phyloP scores from a whole-genome alignment of 1,140 invertebrate genomes.

The Forficula auricularia region DNA sequence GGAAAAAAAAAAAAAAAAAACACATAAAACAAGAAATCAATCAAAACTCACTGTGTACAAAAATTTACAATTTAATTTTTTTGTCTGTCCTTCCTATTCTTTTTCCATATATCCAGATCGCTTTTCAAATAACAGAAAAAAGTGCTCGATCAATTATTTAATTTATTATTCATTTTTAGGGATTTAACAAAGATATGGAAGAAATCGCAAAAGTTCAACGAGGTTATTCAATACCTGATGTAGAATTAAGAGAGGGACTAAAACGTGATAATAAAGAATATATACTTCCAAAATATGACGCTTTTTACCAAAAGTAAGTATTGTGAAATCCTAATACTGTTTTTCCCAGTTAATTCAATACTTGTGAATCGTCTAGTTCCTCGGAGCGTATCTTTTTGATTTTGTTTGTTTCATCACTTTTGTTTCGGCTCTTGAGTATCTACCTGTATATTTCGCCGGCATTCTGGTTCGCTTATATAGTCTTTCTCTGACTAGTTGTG shows the following conservation, averaged over 20 bases:
- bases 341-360: slow-evolving; percentile 1
- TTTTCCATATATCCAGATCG: too few relatives aligned
- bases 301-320: slow-evolving; percentile 54
- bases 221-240: slow-evolving; percentile 82
- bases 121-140: too few relatives aligned
- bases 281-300: slow-evolving; percentile 66
- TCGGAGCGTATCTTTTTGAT: neutral
- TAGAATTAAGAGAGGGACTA: slow-evolving; percentile 61
- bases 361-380: neutral
- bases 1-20: too few relatives aligned
- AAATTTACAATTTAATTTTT: too few relatives aligned
- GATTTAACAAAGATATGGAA: slow-evolving; percentile 90
- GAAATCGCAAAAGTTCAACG: slow-evolving; percentile 70
- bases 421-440: neutral
- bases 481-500: too few relatives aligned
- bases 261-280: slow-evolving; percentile 72
- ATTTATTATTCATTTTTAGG: too few relatives aligned
- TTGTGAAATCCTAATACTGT: neutral
- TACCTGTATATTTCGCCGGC: too few relatives aligned
- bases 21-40: too few relatives aligned
- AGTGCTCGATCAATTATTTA: too few relatives aligned
- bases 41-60: too few relatives aligned
- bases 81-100: too few relatives aligned
- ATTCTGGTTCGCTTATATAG: too few relatives aligned
- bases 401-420: neutral